Evolutionary conservation across 2,797 vertebrate genomes (phyloP).

Genomic region (Falco naumanni): DNA sequence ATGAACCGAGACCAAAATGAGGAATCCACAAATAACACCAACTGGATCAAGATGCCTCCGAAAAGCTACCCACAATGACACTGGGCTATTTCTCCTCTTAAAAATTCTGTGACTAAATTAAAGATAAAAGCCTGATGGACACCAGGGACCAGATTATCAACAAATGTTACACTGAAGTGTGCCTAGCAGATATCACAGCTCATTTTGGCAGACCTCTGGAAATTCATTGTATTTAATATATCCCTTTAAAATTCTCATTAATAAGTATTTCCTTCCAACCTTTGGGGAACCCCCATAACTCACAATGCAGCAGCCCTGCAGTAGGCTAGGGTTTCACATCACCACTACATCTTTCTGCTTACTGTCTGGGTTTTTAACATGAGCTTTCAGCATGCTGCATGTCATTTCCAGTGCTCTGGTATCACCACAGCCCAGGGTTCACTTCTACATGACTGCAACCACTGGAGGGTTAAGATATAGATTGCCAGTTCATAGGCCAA

Average conservation of each 20-base stretch:
- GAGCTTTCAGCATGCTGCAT: background rate
- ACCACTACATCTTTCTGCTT: background rate
- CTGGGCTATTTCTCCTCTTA: background rate
- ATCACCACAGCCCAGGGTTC: rapidly evolving
- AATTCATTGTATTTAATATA: background rate
- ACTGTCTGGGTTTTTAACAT: background rate
- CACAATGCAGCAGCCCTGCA: rapidly evolving
- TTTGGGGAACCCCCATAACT: background rate
- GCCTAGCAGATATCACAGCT: background rate
- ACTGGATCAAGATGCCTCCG: background rate
- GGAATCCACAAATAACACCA: background rate
- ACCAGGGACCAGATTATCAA: background rate
- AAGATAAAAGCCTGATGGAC: background rate
- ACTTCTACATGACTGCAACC: background rate
- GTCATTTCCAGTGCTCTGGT: background rate
- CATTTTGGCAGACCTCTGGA: background rate
- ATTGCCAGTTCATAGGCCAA: background rate
- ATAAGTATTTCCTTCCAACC: background rate
- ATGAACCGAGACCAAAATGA: background rate
- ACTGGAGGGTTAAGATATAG: background rate
- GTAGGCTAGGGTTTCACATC: background rate
- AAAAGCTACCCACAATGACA: background rate
- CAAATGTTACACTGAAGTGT: background rate
- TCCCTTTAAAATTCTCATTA: background rate
- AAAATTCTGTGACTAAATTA: background rate